These are phyloP conservation scores for Gallinago media DNA, from an alignment of 2,113 vertebrate species.

Conservation along the genomic window DNA sequence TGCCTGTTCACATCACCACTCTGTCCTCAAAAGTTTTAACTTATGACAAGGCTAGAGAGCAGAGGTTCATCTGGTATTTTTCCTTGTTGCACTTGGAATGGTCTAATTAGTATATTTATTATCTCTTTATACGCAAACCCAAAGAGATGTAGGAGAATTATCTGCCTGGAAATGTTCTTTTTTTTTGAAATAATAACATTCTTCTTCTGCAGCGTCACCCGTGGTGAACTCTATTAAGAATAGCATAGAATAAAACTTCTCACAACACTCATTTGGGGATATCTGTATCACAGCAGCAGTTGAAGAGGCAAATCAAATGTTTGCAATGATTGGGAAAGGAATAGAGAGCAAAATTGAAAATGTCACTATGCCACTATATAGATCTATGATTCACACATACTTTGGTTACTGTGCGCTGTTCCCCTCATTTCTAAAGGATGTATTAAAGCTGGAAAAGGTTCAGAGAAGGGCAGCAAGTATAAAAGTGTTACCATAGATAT, in stretches of 20 bases:
- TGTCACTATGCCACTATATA: neutral
- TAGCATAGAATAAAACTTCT: neutral
- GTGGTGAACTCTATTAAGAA: neutral
- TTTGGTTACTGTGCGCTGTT: neutral
- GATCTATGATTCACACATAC: neutral
- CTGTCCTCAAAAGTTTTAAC: neutral
- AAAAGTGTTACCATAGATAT: neutral
- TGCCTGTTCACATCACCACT: neutral
- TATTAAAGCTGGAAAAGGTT: slow-evolving; percentile 9
- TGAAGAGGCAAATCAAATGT: slow-evolving; percentile 27
- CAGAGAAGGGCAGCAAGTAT: neutral
- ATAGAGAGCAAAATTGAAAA: slow-evolving; percentile 32
- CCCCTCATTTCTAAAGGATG: neutral
- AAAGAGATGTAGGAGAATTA: neutral
- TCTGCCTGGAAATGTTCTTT: neutral
- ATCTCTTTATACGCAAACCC: neutral
- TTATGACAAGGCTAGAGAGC: neutral
- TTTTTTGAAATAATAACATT: neutral
- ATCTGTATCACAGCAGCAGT: neutral
- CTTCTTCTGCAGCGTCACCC: neutral
- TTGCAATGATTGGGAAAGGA: neutral
- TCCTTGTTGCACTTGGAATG: neutral
- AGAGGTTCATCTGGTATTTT: neutral
- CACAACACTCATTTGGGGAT: neutral
- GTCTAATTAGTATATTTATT: neutral